Evolutionary conservation across 2,888 invertebrate genomes (phyloP).

Genomic region (Bibio marci): DNA sequence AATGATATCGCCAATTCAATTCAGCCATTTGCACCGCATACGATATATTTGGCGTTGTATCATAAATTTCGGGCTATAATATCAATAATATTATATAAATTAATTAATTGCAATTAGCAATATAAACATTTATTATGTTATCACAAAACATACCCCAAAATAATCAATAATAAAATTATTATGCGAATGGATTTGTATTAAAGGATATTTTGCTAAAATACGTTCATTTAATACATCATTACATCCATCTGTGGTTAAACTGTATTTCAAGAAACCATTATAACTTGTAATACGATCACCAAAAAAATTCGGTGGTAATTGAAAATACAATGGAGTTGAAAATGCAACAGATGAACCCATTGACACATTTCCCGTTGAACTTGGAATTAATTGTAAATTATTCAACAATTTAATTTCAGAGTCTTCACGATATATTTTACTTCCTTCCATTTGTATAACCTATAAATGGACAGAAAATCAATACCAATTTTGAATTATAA

Average conservation of each 20-base stretch:
- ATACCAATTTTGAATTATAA: background rate
- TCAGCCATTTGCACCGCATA: constrained; percentile 52
- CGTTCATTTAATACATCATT: constrained; percentile 37
- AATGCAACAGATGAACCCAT: constrained; percentile 25
- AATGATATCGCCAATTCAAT: constrained; percentile 46
- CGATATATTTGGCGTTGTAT: constrained; percentile 32
- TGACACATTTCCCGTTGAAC: constrained; percentile 28
- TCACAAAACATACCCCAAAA: constrained; percentile 31
- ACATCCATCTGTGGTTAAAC: constrained; percentile 46
- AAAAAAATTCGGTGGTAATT: constrained; percentile 58
- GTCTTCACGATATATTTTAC: constrained; percentile 22
- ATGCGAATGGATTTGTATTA: constrained; percentile 68
- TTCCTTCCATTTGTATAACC: constrained; percentile 24
- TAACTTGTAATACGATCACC: constrained; percentile 84
- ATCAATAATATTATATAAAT: background rate
- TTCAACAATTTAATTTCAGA: constrained; percentile 36
- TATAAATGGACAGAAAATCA: background rate
- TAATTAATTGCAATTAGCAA: constrained; percentile 10
- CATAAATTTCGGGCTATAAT: constrained; percentile 22
- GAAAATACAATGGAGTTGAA: constrained; percentile 27
- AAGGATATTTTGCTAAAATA: constrained; percentile 47
- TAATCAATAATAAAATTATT: constrained; percentile 58
- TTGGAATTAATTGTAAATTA: constrained; percentile 43
- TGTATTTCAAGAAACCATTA: constrained; percentile 72
- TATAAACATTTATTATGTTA: background rate